phyloP scores from a whole-genome alignment of 2,888 invertebrate species.

The Brachypalpus laphriformis region DNA sequence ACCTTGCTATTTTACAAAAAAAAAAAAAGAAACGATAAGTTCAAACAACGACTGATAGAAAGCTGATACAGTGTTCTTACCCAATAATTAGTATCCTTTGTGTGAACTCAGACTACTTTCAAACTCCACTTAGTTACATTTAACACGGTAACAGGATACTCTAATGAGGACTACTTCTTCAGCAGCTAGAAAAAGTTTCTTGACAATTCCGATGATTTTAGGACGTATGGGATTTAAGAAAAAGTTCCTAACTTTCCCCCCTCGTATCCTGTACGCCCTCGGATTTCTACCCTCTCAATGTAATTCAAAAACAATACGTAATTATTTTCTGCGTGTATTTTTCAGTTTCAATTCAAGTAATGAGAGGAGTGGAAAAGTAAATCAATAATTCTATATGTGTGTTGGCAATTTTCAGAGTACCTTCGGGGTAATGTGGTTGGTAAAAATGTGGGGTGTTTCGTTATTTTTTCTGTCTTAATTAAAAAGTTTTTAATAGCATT shows the following conservation, averaged over 20 bases:
- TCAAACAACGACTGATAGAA: background rate
- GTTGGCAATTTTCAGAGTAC: constrained; percentile 34
- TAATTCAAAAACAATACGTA: constrained; percentile 3
- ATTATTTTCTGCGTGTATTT: constrained; percentile 32
- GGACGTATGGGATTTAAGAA: background rate
- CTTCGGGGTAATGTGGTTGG: background rate
- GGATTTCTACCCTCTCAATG: background rate
- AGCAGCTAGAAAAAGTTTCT: background rate
- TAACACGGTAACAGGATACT: constrained; percentile 38
- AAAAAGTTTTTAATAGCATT: constrained; percentile 23
- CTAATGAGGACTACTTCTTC: constrained; percentile 8
- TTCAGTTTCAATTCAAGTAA: constrained; percentile 26
- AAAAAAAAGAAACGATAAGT: background rate
- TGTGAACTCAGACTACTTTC: background rate
- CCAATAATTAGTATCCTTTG: constrained; percentile 20
- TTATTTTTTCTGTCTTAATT: constrained; percentile 1
- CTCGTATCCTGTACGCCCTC: background rate
- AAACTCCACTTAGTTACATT: constrained; percentile 38
- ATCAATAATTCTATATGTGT: constrained; percentile 29
- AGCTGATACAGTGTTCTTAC: background rate
- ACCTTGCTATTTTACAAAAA: background rate
- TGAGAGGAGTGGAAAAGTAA: constrained; percentile 18
- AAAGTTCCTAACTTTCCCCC: background rate
- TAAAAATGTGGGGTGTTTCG: background rate
- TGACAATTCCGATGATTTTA: constrained; percentile 22